Conservation (phyloP, 2,113 vertebrate genomes). For the Gavia stellata region DNA sequence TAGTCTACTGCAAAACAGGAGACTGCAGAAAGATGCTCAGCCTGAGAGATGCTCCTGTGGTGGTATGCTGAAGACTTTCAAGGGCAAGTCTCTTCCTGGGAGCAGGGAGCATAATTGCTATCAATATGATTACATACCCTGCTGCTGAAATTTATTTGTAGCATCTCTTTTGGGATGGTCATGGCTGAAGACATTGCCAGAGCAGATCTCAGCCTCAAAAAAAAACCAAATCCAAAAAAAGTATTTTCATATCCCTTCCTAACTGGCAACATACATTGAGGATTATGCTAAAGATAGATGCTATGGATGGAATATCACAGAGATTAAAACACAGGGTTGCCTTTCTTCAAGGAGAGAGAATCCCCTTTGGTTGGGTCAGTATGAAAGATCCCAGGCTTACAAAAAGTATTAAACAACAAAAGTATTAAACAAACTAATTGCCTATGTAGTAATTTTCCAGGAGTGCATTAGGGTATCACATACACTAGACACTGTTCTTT, state of each 20-base stretch:
- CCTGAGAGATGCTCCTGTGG: not conserved
- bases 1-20: not conserved
- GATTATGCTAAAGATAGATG: not conserved
- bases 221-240: not conserved
- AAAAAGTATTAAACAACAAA: not conserved
- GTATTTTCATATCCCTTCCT: not conserved
- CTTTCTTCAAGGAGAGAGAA: not conserved
- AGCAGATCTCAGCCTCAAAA: not conserved
- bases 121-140: not conserved
- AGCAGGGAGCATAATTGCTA: not conserved
- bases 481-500: not conserved
- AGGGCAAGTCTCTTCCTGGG: not conserved
- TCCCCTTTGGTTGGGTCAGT: not conserved
- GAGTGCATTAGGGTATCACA: not conserved
- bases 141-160: not conserved
- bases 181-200: not conserved
- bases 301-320: not conserved
- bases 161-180: not conserved
- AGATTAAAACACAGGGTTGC: not conserved
- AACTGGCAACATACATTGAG: not conserved
- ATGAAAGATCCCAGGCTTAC: not conserved
- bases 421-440: not conserved
- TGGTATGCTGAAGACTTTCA: not conserved
- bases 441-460: not conserved
- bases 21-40: not conserved